A percentile compares a stretch with the other conserved stretches of the same genome.
phyloP scores from a whole-genome alignment of 2,113 vertebrate species.

The human (Homo sapiens) region DNA sequence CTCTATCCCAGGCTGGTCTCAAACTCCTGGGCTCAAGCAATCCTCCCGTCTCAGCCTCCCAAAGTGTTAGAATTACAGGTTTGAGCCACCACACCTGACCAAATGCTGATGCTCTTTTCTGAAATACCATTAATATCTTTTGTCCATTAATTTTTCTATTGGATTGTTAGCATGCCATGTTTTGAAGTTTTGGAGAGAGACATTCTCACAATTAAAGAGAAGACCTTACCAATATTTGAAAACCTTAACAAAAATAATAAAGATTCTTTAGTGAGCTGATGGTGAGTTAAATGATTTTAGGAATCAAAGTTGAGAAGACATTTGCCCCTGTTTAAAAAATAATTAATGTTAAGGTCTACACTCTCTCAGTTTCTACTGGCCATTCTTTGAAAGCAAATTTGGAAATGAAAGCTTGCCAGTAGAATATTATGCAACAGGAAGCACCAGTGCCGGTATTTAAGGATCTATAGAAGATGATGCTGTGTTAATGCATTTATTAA shows the following conservation, averaged over 20 bases:
- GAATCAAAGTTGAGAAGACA: neutral
- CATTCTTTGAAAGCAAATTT: neutral
- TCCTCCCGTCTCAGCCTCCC: too few species aligned
- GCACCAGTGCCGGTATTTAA: neutral
- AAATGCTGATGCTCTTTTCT: neutral
- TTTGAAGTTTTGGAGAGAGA: neutral
- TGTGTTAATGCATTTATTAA: neutral
- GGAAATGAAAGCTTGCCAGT: neutral
- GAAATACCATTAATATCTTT: neutral
- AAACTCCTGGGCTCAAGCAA: too few species aligned
- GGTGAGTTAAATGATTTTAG: neutral
- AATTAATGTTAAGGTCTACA: neutral
- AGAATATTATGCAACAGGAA: neutral
- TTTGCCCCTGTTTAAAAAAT: neutral
- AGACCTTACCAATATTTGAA: neutral
- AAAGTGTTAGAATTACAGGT: too few species aligned
- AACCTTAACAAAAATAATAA: neutral
- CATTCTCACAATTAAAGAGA: neutral
- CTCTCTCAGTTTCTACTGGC: neutral
- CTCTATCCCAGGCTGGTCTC: too few species aligned
- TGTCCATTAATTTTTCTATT: neutral
- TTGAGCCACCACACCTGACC: too few species aligned
- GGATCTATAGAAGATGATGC: neutral
- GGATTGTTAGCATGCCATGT: neutral
- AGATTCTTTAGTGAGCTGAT: neutral